A percentile compares a stretch with the other conserved stretches of the same genome.
Evolutionary conservation across 2,113 vertebrate genomes (phyloP).

Genomic region (Alouatta palliata): DNA sequence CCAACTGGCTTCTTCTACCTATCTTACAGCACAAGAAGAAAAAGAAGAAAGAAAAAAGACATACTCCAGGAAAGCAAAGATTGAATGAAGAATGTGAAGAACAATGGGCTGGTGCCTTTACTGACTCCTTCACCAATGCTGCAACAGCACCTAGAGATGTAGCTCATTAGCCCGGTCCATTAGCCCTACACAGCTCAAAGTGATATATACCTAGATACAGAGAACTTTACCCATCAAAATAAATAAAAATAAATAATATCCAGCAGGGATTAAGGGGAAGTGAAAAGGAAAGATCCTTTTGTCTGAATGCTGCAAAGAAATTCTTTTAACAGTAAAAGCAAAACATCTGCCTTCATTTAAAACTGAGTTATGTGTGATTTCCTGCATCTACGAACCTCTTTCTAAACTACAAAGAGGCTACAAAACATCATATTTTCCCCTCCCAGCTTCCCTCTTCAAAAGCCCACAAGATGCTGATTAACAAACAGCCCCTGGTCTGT

Average conservation of each 20-base stretch:
- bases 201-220: not conserved
- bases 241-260: constrained; percentile 35
- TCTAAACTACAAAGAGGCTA: constrained; percentile 76
- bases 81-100: not conserved
- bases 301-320: constrained; percentile 67
- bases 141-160: not conserved
- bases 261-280: not conserved
- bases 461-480: constrained; percentile 75
- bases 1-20: not conserved
- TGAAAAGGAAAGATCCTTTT: constrained; percentile 64
- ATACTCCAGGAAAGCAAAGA: constrained; percentile 13
- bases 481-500: constrained; percentile 70
- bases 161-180: not conserved
- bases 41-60: not conserved
- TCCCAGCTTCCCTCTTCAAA: constrained; percentile 53
- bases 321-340: constrained; percentile 75
- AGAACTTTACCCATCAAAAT: constrained; percentile 25
- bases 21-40: not conserved
- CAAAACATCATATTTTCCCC: constrained; percentile 70
- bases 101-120: not conserved
- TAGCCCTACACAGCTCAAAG: not conserved
- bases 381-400: constrained; percentile 79
- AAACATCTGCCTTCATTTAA: constrained; percentile 78
- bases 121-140: not conserved
- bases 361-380: constrained; percentile 80